A percentile compares a stretch with the other conserved stretches of the same genome.
These are phyloP conservation scores for Pseudomyrmex pallidus DNA, from an alignment of 1,140 invertebrate genomes.

Conservation along the genomic window DNA sequence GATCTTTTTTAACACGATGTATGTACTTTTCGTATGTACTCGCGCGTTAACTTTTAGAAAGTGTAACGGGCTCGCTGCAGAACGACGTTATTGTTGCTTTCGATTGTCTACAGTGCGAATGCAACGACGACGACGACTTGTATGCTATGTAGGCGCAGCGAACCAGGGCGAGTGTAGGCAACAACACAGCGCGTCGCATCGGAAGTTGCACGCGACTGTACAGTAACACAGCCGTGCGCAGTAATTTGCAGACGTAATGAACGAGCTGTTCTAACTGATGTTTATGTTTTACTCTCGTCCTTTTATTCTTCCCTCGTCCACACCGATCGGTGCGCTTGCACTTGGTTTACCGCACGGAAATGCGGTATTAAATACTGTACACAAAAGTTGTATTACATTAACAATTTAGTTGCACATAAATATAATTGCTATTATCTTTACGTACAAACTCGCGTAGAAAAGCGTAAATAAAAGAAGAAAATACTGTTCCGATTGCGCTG, in stretches of 20 bases:
- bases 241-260: constrained; percentile 23
- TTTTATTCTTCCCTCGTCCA: background rate
- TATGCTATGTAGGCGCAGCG: constrained; percentile 7
- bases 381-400: too few species aligned
- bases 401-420: background rate
- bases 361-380: too few species aligned
- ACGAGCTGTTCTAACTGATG: background rate
- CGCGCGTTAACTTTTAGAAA: constrained; percentile 19
- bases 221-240: background rate
- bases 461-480: background rate
- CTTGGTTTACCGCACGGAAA: too few species aligned
- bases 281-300: background rate
- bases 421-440: background rate
- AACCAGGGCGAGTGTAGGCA: constrained; percentile 27
- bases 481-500: background rate
- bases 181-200: constrained; percentile 1
- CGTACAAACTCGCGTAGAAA: background rate
- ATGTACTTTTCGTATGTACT: background rate
- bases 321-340: background rate
- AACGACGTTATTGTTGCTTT: constrained; percentile 33
- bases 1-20: too few species aligned
- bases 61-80: background rate
- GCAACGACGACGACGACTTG: background rate
- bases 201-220: constrained; percentile 34
- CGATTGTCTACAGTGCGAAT: constrained; percentile 17